Base-by-base conservation (phyloP, 2,113 vertebrate species). In the Regulus satrapa region DNA sequence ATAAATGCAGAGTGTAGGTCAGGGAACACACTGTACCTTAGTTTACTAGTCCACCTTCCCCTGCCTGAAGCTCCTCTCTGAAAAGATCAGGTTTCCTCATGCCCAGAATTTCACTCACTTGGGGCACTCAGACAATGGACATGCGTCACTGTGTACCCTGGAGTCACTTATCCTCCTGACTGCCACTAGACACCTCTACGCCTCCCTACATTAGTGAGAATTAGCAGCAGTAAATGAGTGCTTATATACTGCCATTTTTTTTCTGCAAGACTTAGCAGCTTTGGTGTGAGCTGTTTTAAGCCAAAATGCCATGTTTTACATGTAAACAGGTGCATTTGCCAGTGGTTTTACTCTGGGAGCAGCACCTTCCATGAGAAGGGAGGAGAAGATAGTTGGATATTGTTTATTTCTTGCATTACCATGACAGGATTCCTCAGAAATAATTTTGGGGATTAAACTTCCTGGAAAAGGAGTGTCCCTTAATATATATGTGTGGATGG, bases 391-490 rank as follows among this genome's bases (percentile, higher is more conserved):
- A 64, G 14, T 36, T 72, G 49, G 8, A 59, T 19, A 24, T 84
- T 83, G 82, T 54, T 80, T 88, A 59, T 66, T 88, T 73, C 46
- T 80, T 66, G 6, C 29, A 77, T 43, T 86, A 18, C 46, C 59
- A 29, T 63, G 28, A n/a, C 51, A 71, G 29, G 21, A 49, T 85
- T 93, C 51, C 63, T 90, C 52, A 93, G 71, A 90, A 91, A 74
- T 83, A 20, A 48, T 91, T 97, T 66, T 92, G 75, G n/a, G 93
- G 55, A 67, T 62, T 49, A 83, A 83, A 84, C 41, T 96, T 95
- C 88, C 94, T 88, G 92, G 85, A 91, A 83, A 93, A 93, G 82
- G 88, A 92, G 78, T 77, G 79, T 92, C 67, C 31, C 43, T 88
- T 88, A 55, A 48, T 41, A 34, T 54, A 14, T 45, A 26, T 24